phyloP scores from a whole-genome alignment of 1,140 invertebrate genomes.

The Leucophenga varia region DNA sequence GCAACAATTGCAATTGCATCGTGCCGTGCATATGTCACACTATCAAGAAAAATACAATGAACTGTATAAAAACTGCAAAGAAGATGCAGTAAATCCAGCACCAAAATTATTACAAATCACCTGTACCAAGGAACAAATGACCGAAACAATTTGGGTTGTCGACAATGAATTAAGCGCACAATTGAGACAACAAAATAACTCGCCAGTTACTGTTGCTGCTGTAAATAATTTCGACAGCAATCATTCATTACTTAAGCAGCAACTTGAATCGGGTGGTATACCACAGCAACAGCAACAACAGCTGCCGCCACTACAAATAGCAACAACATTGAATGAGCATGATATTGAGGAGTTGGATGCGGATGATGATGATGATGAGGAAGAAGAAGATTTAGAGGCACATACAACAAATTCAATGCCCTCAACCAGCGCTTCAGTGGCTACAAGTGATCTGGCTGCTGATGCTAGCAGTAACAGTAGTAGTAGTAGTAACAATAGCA shows the following conservation, averaged over 20 bases:
- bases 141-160: slow-evolving; percentile 57
- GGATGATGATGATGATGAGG: neutral
- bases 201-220: slow-evolving; percentile 17
- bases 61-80: slow-evolving; percentile 67
- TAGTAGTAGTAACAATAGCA: neutral
- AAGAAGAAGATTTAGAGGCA: slow-evolving; percentile 28
- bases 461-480: slow-evolving; percentile 24
- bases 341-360: too few relatives aligned
- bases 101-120: slow-evolving; percentile 64
- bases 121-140: slow-evolving; percentile 21
- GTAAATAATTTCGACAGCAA: slow-evolving; percentile 24
- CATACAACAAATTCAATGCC: slow-evolving; percentile 32
- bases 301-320: neutral
- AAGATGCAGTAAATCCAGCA: slow-evolving; percentile 64
- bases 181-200: slow-evolving; percentile 41
- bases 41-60: slow-evolving; percentile 78
- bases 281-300: neutral
- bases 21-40: slow-evolving; percentile 75
- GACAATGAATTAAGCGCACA: slow-evolving; percentile 44
- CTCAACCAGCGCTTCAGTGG: slow-evolving; percentile 42
- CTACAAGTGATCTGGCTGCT: slow-evolving; percentile 39
- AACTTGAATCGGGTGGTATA: slow-evolving; percentile 37
- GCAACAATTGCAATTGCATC: slow-evolving; percentile 70
- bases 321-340: slow-evolving; percentile 4
- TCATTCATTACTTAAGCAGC: slow-evolving; percentile 46